Evolutionary conservation across 2,888 invertebrate genomes (phyloP), one percentile per base, ranked within the genome.

Genomic region (Isoperla grammatica): DNA sequence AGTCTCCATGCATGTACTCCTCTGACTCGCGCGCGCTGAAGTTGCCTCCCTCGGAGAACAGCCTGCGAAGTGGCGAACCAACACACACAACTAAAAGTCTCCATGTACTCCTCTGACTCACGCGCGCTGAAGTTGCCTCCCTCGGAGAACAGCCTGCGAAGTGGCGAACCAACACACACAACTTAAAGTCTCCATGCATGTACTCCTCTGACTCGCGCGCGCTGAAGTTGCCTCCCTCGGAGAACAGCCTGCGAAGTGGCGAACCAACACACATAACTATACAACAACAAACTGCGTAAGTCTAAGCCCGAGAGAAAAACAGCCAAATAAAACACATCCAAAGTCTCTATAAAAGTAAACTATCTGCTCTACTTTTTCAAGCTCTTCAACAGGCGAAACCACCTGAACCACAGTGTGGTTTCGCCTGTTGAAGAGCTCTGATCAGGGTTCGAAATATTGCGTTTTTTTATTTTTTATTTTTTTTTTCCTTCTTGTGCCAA

Each of bases 31-130:
- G 43, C 3, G 53, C 40, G 23, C 42, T 29, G 57, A 42, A 61
- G 23, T 57, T 61, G 6, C 61, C 61, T 12, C 54, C 61, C 23
- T 61, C 57, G 12, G 22, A 53, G 29, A 61, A 61, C 15, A 53
- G 15, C 29, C 57, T 57, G 50, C 20, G 37, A 23, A 19, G n/a
- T n/a, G n/a, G 19, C 8, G 35, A 53, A 6, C 35, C 39, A 29
- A 11, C 2, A n/a, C n/a, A 3, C n/a, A 40, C 13, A 40, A 3
- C 1, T 5, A 40, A n/a, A n/a, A n/a, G n/a, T n/a, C n/a, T n/a
- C n/a, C n/a, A 35, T 29, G 8, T 43, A 43, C 15, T n/a, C 37
- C 23, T 53, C 17, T 3, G 53, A 57, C 53, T 61, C 61, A 11
- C 40, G 43, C 3, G 53, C 40, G 23, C 42, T 29, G 57, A 42